phyloP scores from a whole-genome alignment of 2,797 vertebrate genomes.

The Melanotaenia pygmaea region DNA sequence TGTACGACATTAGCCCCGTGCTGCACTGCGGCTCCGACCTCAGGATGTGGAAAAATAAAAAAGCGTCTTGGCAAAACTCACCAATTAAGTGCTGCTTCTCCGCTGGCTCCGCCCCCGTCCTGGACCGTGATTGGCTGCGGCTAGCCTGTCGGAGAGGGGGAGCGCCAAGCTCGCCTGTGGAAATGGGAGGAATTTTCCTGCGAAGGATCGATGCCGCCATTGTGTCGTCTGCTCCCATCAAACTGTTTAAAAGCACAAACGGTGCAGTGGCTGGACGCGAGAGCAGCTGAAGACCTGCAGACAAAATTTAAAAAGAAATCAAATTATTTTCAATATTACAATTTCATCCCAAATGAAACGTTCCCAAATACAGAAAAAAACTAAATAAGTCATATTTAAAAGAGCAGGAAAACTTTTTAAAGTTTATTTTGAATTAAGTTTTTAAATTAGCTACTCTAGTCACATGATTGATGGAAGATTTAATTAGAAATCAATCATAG shows the following conservation, averaged over 20 bases:
- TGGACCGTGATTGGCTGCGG: constrained; percentile 80
- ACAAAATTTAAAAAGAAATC: background rate
- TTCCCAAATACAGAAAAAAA: too few relatives aligned
- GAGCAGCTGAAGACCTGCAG: constrained; percentile 77
- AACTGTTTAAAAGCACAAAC: constrained; percentile 79
- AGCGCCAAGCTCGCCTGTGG: constrained; percentile 81
- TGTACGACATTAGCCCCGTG: constrained; percentile 88
- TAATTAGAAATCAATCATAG: too few relatives aligned
- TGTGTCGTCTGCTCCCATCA: constrained; percentile 78
- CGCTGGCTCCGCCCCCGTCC: constrained; percentile 82
- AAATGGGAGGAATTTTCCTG: constrained; percentile 83
- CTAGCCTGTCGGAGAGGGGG: constrained; percentile 86
- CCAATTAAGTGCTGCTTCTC: constrained; percentile 86
- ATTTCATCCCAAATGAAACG: too few relatives aligned
- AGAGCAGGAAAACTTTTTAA: background rate
- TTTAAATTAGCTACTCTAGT: background rate
- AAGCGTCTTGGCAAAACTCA: constrained; percentile 84
- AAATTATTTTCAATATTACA: too few relatives aligned
- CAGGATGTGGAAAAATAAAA: constrained; percentile 88
- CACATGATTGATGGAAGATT: constrained; percentile 3
- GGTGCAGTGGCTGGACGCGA: constrained; percentile 61
- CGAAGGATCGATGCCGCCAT: constrained; percentile 84
- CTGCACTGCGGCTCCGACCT: constrained; percentile 88
- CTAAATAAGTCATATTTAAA: background rate
- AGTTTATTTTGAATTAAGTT: background rate